phyloP scores from a whole-genome alignment of 2,797 vertebrate species.

The Arvicola amphibius region DNA sequence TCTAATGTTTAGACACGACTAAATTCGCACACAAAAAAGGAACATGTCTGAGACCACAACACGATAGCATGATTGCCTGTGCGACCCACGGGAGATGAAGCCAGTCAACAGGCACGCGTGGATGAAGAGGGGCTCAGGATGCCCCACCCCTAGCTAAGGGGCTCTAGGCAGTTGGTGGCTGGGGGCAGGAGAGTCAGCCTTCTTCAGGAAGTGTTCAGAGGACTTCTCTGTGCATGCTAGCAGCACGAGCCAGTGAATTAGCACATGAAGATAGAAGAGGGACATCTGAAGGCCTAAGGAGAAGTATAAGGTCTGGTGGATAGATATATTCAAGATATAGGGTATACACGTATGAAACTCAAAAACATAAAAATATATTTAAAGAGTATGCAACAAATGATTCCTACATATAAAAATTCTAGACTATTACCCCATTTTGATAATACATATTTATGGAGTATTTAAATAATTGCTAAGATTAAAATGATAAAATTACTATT shows the following conservation, averaged over 20 bases:
- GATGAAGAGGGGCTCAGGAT: background rate
- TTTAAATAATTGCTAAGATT: constrained; percentile 60
- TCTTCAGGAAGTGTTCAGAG: background rate
- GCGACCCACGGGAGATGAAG: background rate
- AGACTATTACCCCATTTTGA: background rate
- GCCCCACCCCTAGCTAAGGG: too few species aligned
- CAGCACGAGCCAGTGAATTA: background rate
- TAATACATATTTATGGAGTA: background rate
- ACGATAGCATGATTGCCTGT: background rate
- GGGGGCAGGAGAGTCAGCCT: too few species aligned
- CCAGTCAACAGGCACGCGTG: background rate
- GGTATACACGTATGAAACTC: background rate
- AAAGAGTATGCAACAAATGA: constrained; percentile 22
- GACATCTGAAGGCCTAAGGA: background rate
- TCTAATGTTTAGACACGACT: background rate
- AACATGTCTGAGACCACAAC: background rate
- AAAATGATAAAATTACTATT: constrained; percentile 36
- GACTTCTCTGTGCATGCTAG: background rate
- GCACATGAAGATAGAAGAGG: background rate
- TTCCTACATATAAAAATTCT: constrained; percentile 40
- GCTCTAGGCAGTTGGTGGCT: too few species aligned
- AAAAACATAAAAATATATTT: background rate
- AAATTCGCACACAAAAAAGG: constrained; percentile 35
- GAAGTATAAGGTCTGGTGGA: background rate
- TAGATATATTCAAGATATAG: background rate